Conservation (phyloP, 2,888 invertebrate genomes). For the Synanthedon vespiformis region DNA sequence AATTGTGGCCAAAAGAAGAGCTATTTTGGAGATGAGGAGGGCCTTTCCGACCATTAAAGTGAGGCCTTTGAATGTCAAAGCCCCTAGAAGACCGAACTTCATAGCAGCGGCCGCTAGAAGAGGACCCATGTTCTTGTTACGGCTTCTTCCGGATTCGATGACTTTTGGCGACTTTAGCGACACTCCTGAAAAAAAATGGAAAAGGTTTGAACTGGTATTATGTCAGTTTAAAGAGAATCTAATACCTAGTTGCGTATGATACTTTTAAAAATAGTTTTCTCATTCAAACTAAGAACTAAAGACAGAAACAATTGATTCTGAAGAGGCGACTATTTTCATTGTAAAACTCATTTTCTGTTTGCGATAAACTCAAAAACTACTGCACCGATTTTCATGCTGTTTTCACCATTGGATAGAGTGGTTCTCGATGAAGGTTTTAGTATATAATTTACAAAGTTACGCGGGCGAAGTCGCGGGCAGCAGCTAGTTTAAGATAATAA, state of each 20-base stretch:
- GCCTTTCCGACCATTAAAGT: slow-evolving; percentile 88
- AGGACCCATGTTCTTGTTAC: slow-evolving; percentile 80
- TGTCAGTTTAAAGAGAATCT: not conserved
- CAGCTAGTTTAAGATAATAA: no score
- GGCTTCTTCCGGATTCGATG: slow-evolving; percentile 75
- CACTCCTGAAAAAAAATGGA: slow-evolving; percentile 61
- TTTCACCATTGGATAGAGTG: no score
- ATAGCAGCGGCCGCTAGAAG: slow-evolving; percentile 81
- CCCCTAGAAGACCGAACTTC: slow-evolving; percentile 85
- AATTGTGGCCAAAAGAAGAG: slow-evolving; percentile 81
- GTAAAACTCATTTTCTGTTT: no score
- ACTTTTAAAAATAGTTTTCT: no score
- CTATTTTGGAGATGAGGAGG: slow-evolving; percentile 85
- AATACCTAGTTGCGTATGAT: not conserved
- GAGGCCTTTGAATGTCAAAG: slow-evolving; percentile 83
- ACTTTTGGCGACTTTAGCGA: slow-evolving; percentile 74
- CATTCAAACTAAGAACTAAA: no score
- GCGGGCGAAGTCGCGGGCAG: no score
- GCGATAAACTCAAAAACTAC: no score
- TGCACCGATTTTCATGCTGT: no score
- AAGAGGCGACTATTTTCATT: no score
- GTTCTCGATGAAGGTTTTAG: no score
- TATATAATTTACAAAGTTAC: no score
- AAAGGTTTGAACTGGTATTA: not conserved
- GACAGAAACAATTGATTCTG: no score